Evolutionary conservation across 35 echinoderm and acorn worm species (phyloP), one percentile per base, ranked within the genome.

Genomic region (Ophiothrix spiculata): DNA sequence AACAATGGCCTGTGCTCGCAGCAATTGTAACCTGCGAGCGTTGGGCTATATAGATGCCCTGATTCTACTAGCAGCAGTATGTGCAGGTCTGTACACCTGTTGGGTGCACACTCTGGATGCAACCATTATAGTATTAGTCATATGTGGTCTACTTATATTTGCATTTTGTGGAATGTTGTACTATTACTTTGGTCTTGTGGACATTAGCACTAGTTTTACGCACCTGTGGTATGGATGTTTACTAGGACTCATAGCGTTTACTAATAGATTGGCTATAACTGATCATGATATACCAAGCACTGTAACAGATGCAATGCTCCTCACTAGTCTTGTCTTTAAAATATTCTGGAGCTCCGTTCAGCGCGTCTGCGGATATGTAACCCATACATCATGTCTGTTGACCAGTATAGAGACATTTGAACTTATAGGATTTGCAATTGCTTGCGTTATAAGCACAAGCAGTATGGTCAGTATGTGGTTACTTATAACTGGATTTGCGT

Each of bases 211-310:
- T 33, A 86, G 92, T 78, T 87, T 99, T 75, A 91, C 87, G 12
- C 89, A 99, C 56, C 89, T 99, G 1, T 99, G 96, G 96, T 90
- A 84, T 37, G 96, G 96, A 4, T 99, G 96, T 74, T 76, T 99
- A 31, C 88, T 99, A 23, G 96, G 96, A 3, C 74, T 99, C 19
- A 99, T 94, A 56, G 84, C 92, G 4, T 99, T 94, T 75, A 87
- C 85, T 29, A 63, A 92, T 45, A 32, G 75, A 21, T 28, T 80
- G 74, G 39, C 45, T 1, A 74, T 32, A 33, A 39, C 63, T n/a
- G 81, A 77, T 19, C 73, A 35, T 35, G 85, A 88, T 56, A 37
- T 39, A 16, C 84, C 79, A 13, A 84, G 56, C 34, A 91, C 69
- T 33, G 86, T 93, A 25, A 91, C 89, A 31, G 80, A 91, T 28